Base-by-base conservation (phyloP, 1,140 invertebrate genomes). In the Drosophila lowei region DNA sequence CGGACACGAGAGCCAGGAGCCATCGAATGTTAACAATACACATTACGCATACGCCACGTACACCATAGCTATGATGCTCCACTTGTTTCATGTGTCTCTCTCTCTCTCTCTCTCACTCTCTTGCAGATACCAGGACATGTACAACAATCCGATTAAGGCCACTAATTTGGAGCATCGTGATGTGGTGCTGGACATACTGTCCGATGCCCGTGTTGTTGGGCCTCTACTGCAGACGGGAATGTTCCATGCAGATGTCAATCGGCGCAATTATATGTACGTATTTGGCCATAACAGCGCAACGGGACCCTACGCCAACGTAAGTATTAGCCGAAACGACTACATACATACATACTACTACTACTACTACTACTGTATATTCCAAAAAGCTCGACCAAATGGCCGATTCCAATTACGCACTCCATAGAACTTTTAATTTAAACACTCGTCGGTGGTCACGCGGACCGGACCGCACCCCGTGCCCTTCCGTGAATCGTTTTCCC, bases 201-300 rank as follows among this genome's bases (percentile, higher is more conserved):
- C 97, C 43, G 98, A 99, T 92, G 97, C 95, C 6, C 93, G 96
- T 23, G 95, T 95, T 1, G 93, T 96, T 5, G 95, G 96, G 2
- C 96, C 96, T 1, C 91, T 96, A 42, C 92, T 96, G 58, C 93
- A 93, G 78, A 95, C 94, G 23, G 95, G 94, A n/a, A 93, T 95
- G 90, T 94, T 95, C 86, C 95, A 96, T 89, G 94, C 95, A 7
- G 93, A 93, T 66, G 93, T 94, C n/a, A 96, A 96, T 91, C 92
- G 93, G 1, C 94, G 94, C 72, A 95, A 95, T 53, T 98, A 96
- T 91, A 97, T 98, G 93, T 98, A 97, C 89, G 95, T 98, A 23
- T 98, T 97, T 89, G 94, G 94, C 43, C 96, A 99, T 83, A 95
- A 96, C 61, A 95, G 95, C 3, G 93, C 94, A 61, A 94, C 94